Evolutionary conservation across 2,888 invertebrate genomes (phyloP).

Genomic region (Euphydryas editha): DNA sequence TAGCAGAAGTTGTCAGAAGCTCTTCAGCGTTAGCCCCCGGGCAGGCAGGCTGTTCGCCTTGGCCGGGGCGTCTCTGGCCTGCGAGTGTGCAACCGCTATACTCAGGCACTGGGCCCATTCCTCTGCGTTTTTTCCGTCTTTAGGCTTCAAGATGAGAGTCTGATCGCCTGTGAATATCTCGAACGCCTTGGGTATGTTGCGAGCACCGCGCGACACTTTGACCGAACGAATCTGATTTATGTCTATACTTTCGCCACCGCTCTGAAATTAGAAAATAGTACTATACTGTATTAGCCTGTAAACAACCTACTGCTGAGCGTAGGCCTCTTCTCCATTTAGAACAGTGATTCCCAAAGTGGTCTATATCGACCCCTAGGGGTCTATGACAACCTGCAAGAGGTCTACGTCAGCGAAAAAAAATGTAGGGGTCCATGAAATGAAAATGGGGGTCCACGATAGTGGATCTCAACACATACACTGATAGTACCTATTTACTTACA

Average conservation of each 20-base stretch:
- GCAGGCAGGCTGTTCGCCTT: conserved; percentile 80
- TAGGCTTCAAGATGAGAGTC: conserved; percentile 96
- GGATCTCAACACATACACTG: too few species aligned
- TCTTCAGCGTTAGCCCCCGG: conserved; percentile 76
- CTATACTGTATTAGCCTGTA: too few species aligned
- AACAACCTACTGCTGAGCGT: too few species aligned
- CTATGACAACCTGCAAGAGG: too few species aligned
- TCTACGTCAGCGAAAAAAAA: too few species aligned
- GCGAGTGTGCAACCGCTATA: conserved; percentile 95
- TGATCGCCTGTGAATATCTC: conserved; percentile 98
- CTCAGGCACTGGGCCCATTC: conserved; percentile 98
- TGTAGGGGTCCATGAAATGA: too few species aligned
- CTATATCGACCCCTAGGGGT: too few species aligned
- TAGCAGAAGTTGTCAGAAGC: conserved; percentile 56
- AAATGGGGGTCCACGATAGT: too few species aligned
- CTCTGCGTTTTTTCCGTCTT: conserved; percentile 96
- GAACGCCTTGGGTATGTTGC: conserved; percentile 97
- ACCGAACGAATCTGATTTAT: conserved; percentile 97
- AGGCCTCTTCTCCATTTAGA: too few species aligned
- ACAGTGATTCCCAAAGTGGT: too few species aligned
- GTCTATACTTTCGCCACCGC: conserved; percentile 93
- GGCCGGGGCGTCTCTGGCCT: conserved; percentile 84
- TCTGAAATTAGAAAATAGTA: conserved; percentile 84
- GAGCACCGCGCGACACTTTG: conserved; percentile 94
- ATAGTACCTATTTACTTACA: too few species aligned